Evolutionary conservation across 2,888 invertebrate species (phyloP).

Genomic region (Melieria omissa): DNA sequence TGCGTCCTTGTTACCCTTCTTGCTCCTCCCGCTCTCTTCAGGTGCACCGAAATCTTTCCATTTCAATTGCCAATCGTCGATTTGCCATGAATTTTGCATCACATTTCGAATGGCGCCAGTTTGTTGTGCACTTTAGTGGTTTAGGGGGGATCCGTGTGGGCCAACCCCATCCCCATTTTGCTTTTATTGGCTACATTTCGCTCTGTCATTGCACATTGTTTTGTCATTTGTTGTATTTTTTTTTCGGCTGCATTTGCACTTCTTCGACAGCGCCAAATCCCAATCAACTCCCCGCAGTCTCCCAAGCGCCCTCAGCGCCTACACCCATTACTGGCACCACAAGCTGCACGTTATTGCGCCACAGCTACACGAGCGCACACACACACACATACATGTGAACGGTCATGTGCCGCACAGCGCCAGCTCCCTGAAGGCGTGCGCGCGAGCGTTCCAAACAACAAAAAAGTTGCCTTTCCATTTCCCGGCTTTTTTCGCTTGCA

Average conservation of each 20-base stretch:
- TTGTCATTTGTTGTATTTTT: no score
- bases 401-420: not conserved
- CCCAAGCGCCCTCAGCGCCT: not conserved
- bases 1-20: no score
- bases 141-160: no score
- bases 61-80: no score
- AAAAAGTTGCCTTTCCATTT: not conserved
- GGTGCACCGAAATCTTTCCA: no score
- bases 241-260: not conserved
- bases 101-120: constrained; percentile 63
- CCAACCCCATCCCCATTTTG: no score
- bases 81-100: constrained; percentile 61
- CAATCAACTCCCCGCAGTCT: not conserved
- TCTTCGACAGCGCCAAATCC: not conserved
- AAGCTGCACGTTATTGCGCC: not conserved
- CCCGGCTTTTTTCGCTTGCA: no score
- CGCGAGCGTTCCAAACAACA: not conserved
- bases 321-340: not conserved
- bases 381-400: not conserved
- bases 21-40: no score
- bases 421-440: constrained; percentile 6
- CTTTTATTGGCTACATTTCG: no score
- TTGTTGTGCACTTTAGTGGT: constrained; percentile 12
- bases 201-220: no score
- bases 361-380: not conserved